Base-by-base conservation (phyloP, 2,888 invertebrate species). In the Drosophila maculinotata region DNA sequence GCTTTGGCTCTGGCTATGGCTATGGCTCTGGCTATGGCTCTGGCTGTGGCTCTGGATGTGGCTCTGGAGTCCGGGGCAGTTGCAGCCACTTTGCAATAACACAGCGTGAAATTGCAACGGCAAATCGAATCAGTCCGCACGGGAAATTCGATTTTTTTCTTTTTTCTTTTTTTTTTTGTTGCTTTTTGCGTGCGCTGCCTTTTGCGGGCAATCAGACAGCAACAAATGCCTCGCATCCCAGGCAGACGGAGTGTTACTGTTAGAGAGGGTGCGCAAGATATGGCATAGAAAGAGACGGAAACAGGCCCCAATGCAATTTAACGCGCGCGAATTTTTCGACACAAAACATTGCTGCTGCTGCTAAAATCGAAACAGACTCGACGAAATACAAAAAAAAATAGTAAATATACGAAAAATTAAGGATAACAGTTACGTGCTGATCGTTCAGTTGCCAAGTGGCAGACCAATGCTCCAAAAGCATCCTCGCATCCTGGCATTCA, bases 91-190 rank as follows among this genome's bases (percentile, higher is more conserved):
- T 85, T 89, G 86, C 88, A 89, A 89, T 87, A 85, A 85, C 89
- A 89, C 83, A 90, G 89, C 91, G 90, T 90, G 90, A 90, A 90
- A 90, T 90, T 90, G 90, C 91, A 90, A 84, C 90, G 90, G 88
- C 86, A 90, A 90, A 90, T 90, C 91, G 90, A 90, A 90, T 90
- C 90, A 90, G 87, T 87, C 90, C 89, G 79, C 78, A 86, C 87
- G 87, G 86, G 81, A 90, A 90, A 90, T 89, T 90, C 90, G 91
- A 90, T 90, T 90, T 87, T 88, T 77, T 77, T 52, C 26, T 58
- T 63, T 15, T 38, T 7, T 14, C 12, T 1, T n/a, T n/a, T 20
- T 12, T 28, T 39, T 12, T 35, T 47, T 38, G n/a, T 30, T 26
- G 39, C 26, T 28, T 45, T 41, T 31, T 36, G 28, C 31, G n/a